Evolutionary conservation across 2,113 vertebrate species (phyloP).

Genomic region (Ctenomys sociabilis): DNA sequence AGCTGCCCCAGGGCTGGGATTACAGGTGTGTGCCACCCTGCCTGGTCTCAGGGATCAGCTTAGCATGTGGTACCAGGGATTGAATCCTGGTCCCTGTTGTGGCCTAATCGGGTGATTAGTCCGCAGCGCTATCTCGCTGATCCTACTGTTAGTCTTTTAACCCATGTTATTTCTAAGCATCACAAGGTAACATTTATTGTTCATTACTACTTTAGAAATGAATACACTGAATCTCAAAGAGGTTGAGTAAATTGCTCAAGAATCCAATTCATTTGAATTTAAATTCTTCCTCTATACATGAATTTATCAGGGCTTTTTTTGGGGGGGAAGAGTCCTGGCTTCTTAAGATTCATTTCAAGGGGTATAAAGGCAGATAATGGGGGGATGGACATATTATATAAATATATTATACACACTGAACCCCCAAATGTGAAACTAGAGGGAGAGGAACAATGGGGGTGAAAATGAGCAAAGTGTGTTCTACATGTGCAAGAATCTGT

Average conservation of each 20-base stretch:
- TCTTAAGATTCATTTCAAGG: slow-evolving; percentile 29
- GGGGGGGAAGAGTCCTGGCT: background rate
- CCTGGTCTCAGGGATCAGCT: no score
- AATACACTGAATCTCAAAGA: slow-evolving; percentile 46
- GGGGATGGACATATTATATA: background rate
- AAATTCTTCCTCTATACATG: background rate
- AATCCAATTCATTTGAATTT: slow-evolving; percentile 19
- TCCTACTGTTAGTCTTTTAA: background rate
- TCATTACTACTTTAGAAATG: slow-evolving; percentile 18
- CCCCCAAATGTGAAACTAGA: background rate
- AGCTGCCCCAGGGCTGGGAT: no score
- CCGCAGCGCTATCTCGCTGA: no score
- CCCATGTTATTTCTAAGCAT: background rate
- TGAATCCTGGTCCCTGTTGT: no score
- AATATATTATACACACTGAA: background rate
- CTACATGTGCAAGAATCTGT: background rate
- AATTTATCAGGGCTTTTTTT: slow-evolving; percentile 18
- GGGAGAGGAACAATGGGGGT: background rate
- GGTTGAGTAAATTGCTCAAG: background rate
- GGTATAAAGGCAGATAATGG: background rate
- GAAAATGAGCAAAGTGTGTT: background rate
- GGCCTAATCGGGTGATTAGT: no score
- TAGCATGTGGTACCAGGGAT: no score
- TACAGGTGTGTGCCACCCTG: no score
- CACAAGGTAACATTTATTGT: background rate